These are phyloP conservation scores for Drosophila cracens DNA, from an alignment of 2,888 invertebrate genomes.

Conservation along the genomic window DNA sequence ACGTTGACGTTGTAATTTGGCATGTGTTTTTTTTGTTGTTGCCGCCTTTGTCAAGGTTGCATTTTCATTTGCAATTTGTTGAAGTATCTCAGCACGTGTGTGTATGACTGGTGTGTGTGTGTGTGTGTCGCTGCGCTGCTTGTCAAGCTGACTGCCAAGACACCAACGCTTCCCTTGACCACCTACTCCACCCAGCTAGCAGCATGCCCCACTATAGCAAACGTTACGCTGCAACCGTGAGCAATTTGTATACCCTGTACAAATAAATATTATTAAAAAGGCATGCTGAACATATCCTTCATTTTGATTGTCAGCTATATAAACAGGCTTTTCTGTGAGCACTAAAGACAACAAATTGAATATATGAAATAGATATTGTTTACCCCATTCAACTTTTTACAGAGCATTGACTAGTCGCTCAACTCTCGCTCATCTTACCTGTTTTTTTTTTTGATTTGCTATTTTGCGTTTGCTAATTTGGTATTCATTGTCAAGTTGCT, in stretches of 20 bases:
- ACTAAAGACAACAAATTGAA: too few species aligned
- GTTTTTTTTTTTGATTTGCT: constrained; percentile 13
- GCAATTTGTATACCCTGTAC: constrained; percentile 48
- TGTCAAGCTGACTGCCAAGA: constrained; percentile 47
- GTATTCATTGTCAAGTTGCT: constrained; percentile 56
- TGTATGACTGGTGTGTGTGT: constrained; percentile 8
- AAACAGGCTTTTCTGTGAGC: background rate
- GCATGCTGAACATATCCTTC: background rate
- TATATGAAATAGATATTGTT: background rate
- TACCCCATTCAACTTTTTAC: background rate
- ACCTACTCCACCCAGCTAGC: constrained; percentile 16
- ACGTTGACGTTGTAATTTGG: constrained; percentile 69
- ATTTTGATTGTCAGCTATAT: background rate
- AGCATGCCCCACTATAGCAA: constrained; percentile 17
- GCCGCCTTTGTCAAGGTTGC: constrained; percentile 70
- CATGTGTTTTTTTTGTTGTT: constrained; percentile 42
- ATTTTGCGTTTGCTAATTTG: constrained; percentile 47
- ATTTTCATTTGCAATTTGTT: constrained; percentile 65
- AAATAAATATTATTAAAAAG: background rate
- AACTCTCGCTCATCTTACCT: background rate
- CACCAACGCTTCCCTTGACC: constrained; percentile 40
- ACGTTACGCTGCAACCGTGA: constrained; percentile 44
- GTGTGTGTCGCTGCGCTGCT: constrained; percentile 11
- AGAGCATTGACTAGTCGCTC: constrained; percentile 7
- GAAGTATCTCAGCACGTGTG: constrained; percentile 26